phyloP scores from a whole-genome alignment of 1,140 invertebrate genomes.

The Sarcophaga peregrina region DNA sequence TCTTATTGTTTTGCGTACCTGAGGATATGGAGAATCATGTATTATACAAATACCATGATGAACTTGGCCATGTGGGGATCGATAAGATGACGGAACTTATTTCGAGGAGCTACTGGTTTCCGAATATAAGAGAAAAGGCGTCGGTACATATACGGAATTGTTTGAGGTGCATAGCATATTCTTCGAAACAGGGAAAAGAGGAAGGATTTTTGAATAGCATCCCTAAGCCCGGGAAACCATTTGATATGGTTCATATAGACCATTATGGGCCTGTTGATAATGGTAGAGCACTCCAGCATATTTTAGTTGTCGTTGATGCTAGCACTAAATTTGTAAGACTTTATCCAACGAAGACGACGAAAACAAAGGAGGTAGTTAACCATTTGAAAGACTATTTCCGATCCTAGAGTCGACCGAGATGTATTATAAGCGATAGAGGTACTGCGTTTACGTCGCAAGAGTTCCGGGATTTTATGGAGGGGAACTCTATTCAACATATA shows the following conservation, averaged over 20 bases:
- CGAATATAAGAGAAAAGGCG: slow-evolving; percentile 52
- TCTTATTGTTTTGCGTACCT: no score
- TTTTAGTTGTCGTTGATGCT: slow-evolving; percentile 65
- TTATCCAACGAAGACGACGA: neutral
- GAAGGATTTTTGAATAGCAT: slow-evolving; percentile 55
- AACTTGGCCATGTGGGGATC: slow-evolving; percentile 53
- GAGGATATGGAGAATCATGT: no score
- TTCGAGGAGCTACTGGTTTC: slow-evolving; percentile 54
- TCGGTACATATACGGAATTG: slow-evolving; percentile 50
- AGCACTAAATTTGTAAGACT: slow-evolving; percentile 47
- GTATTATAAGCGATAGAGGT: no score
- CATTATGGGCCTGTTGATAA: slow-evolving; percentile 59
- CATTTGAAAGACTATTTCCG: no score
- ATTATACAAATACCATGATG: slow-evolving; percentile 53
- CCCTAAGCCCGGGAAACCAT: slow-evolving; percentile 51
- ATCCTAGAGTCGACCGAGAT: no score
- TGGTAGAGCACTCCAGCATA: slow-evolving; percentile 64
- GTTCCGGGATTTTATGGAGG: no score
- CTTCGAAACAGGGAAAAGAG: slow-evolving; percentile 49
- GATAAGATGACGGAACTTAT: slow-evolving; percentile 54
- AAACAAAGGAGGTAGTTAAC: neutral
- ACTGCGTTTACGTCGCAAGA: no score
- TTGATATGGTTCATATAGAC: slow-evolving; percentile 53
- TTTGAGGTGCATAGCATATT: slow-evolving; percentile 54
- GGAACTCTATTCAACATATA: no score